Evolutionary conservation across 2,888 invertebrate species (phyloP).

Genomic region (Luperina testacea): DNA sequence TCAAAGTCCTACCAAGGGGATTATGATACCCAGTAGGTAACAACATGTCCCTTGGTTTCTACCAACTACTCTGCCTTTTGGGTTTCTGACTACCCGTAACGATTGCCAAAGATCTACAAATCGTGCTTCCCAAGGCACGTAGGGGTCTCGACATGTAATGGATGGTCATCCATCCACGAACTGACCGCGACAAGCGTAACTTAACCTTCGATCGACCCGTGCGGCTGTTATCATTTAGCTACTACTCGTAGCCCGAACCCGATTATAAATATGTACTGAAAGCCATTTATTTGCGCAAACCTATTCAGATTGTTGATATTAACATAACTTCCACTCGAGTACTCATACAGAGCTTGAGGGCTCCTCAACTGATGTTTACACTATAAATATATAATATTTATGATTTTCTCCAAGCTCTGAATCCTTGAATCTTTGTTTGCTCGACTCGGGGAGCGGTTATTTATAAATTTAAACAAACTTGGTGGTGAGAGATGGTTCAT

Average conservation of each 20-base stretch:
- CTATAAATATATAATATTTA: constrained; percentile 54
- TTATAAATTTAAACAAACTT: constrained; percentile 49
- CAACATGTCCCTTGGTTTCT: neutral
- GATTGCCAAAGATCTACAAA: neutral
- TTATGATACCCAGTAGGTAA: neutral
- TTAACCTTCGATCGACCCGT: neutral
- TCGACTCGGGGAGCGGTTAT: constrained; percentile 34
- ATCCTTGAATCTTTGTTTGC: constrained; percentile 49
- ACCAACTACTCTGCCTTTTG: neutral
- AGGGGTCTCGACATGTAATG: neutral
- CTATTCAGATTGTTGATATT: constrained; percentile 33
- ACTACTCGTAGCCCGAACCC: neutral
- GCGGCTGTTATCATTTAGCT: neutral
- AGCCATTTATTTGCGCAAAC: constrained; percentile 20
- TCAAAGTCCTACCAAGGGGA: too few species aligned
- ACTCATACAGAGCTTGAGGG: constrained; percentile 4
- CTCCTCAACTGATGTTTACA: constrained; percentile 24
- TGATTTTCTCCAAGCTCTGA: constrained; percentile 36
- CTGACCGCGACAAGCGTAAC: neutral
- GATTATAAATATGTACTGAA: constrained; percentile 18
- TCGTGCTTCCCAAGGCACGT: neutral
- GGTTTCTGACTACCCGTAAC: neutral
- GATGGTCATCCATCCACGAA: neutral
- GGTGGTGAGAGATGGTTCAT: constrained; percentile 21
- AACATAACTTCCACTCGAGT: constrained; percentile 9